Conservation (phyloP, 2,888 invertebrate species). For the Drosophila differens region DNA sequence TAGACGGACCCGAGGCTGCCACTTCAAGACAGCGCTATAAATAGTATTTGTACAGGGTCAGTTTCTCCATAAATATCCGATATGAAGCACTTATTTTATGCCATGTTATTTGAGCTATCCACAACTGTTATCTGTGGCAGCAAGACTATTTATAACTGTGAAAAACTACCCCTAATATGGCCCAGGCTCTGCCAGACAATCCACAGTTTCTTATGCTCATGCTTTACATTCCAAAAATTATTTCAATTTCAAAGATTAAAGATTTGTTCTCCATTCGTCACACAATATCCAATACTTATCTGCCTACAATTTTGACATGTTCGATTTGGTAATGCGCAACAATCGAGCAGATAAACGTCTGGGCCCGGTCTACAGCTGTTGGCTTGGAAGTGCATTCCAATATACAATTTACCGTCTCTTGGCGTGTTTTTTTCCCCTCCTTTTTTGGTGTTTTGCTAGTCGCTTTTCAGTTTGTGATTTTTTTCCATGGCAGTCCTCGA, state of each 20-base stretch:
- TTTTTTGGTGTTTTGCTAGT: slow-evolving; percentile 34
- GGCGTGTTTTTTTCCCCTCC: slow-evolving; percentile 10
- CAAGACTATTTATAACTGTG: background rate
- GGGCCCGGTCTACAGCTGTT: slow-evolving; percentile 20
- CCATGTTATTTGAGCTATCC: background rate
- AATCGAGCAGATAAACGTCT: slow-evolving; percentile 37
- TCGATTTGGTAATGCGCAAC: slow-evolving; percentile 3
- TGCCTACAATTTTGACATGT: slow-evolving; percentile 10
- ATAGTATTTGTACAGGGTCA: slow-evolving; percentile 14
- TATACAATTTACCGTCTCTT: slow-evolving; percentile 53
- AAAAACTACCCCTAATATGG: background rate
- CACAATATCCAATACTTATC: background rate
- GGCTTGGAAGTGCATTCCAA: slow-evolving; percentile 65
- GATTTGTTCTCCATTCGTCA: slow-evolving; percentile 17
- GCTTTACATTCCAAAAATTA: background rate
- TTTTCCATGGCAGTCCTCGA: slow-evolving; percentile 68
- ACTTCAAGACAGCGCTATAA: slow-evolving; percentile 15
- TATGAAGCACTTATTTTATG: background rate
- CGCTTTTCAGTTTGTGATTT: slow-evolving; percentile 56
- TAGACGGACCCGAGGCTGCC: slow-evolving; percentile 43
- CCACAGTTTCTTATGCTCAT: background rate
- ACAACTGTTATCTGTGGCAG: background rate
- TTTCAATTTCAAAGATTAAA: background rate
- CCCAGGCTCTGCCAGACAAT: background rate
- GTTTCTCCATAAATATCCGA: slow-evolving; percentile 8